Percentiles rank a stretch among this genome's conserved stretches.
Conservation (phyloP, 2,797 vertebrate genomes). For the Pangasius macronema region DNA sequence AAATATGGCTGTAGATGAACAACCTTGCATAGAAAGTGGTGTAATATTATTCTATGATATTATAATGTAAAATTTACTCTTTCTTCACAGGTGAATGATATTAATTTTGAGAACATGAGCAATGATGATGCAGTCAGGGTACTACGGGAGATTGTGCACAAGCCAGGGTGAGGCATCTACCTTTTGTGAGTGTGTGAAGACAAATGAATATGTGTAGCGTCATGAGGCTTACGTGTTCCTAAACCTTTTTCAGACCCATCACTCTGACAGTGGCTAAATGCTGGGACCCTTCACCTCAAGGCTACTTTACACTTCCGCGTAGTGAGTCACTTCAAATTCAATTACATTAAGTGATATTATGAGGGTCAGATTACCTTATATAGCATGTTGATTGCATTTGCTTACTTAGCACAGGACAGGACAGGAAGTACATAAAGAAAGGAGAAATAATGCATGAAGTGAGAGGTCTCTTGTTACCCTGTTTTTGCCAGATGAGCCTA, state of each 20-base stretch:
- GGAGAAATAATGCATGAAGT: not conserved
- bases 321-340: slow-evolving; percentile 73
- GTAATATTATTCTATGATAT: not conserved
- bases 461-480: slow-evolving; percentile 1
- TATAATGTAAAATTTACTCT: not conserved
- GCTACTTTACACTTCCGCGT: slow-evolving; percentile 90
- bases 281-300: slow-evolving; percentile 92
- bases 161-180: slow-evolving; percentile 82
- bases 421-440: slow-evolving; percentile 13
- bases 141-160: slow-evolving; percentile 90
- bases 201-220: not conserved
- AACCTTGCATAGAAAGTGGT: not conserved
- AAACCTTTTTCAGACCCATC: slow-evolving; percentile 78
- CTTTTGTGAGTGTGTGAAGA: not conserved
- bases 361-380: not conserved
- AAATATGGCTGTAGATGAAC: not conserved
- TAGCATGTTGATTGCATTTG: slow-evolving; percentile 20
- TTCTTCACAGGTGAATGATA: slow-evolving; percentile 84
- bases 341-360: not conserved
- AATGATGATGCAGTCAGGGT: slow-evolving; percentile 90
- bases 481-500: slow-evolving; percentile 81
- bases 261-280: slow-evolving; percentile 92
- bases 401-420: slow-evolving; percentile 5
- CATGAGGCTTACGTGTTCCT: not conserved
- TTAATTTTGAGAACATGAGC: slow-evolving; percentile 95